Evolutionary conservation across 2,797 vertebrate genomes (phyloP), one percentile per base, ranked within the genome.

Genomic region (Novumbra hubbsi): DNA sequence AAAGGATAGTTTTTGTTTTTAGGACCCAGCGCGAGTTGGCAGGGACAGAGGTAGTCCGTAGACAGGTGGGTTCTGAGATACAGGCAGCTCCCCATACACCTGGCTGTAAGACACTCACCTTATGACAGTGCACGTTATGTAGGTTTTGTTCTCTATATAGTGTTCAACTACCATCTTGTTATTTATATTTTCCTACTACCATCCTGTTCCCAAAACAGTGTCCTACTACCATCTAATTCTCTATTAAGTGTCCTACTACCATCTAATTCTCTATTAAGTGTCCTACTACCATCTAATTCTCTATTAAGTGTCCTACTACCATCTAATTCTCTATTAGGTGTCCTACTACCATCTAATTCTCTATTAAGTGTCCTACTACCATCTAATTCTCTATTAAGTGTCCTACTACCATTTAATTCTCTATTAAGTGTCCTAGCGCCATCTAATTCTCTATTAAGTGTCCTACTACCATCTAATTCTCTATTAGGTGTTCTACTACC

Each of bases 11-110:
- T 84, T 86, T 87, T 73, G 27, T 74, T 81, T 92, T 92, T 89
- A 90, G 89, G 91, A 86, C 84, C 72, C 87, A 76, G 77, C 85
- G 80, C 83, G 80, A 78, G 90, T 86, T 85, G 78, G 86, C 85
- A 64, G 16, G 81, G 88, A 89, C 89, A 93, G 91, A 91, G 83
- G 67, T 50, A 89, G 85, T 38, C 34, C 4, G 34, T 38, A 38
- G 34, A 38, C 34, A 38, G 34, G 5, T 38, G 34, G 34, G 82
- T 80, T 86, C 85, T 63, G 80, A 79, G 88, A 89, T 88, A 93
- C 91, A 91, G 84, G 70, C 55, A 14, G 41, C 41, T 2, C 6
- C 41, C 14, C 41, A 45, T 45, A 45, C 9, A 45, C 41, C 41
- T 11, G 41, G 41, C 41, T 45, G 50, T 74, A 70, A 72, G 85